Percentiles rank a stretch among this genome's conserved stretches.
Evolutionary conservation across 2,113 vertebrate species (phyloP).

Genomic region (Bambusicola thoracicus): DNA sequence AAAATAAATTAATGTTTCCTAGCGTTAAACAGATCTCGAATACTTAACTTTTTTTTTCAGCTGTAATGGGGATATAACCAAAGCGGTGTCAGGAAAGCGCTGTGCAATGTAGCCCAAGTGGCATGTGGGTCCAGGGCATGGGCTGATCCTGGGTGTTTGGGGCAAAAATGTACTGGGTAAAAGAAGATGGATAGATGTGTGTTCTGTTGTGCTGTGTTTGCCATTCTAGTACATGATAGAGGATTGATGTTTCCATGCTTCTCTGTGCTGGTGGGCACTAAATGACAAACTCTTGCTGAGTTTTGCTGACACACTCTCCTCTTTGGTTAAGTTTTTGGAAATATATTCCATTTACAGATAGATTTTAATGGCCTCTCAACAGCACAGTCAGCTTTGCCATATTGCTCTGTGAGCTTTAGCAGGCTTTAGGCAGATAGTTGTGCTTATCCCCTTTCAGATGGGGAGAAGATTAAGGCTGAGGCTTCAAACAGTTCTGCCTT

Average conservation of each 20-base stretch:
- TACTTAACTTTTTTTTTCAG: neutral
- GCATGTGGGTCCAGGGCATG: neutral
- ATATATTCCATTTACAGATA: neutral
- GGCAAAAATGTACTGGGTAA: neutral
- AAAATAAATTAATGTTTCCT: too few relatives aligned
- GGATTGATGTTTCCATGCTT: neutral
- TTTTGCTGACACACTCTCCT: neutral
- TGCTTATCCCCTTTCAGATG: neutral
- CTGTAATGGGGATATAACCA: neutral
- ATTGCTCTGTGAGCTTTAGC: accelerated
- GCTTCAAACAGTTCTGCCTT: neutral
- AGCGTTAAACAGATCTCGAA: too few relatives aligned
- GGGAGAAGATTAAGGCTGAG: neutral
- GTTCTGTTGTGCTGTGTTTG: neutral
- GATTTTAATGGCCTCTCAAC: neutral
- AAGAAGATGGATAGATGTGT: neutral
- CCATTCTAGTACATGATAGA: neutral
- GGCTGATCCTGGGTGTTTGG: neutral
- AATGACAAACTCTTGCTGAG: neutral
- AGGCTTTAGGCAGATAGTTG: neutral
- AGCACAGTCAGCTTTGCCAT: neutral
- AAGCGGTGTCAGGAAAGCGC: neutral
- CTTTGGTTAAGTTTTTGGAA: neutral
- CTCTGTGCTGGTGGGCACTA: neutral
- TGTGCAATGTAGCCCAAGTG: neutral